Evolutionary conservation across 2,797 vertebrate genomes (phyloP).

Genomic region (Spondyliosoma cantharus): DNA sequence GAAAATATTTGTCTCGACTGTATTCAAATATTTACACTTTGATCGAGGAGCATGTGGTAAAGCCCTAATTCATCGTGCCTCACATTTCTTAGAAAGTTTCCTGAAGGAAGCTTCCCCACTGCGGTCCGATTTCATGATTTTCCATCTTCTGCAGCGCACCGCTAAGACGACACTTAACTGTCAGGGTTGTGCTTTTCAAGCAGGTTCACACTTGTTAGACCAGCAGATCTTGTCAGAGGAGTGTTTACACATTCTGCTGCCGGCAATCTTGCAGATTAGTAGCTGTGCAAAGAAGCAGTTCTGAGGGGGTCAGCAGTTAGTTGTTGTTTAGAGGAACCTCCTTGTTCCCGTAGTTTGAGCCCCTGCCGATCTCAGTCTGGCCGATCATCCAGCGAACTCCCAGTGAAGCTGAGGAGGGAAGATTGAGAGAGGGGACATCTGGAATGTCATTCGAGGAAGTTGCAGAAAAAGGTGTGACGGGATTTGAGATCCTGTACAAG

Average conservation of each 20-base stretch:
- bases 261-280: slow-evolving; percentile 50
- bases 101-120: background rate
- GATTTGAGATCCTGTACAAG: background rate
- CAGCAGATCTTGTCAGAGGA: background rate
- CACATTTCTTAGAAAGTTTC: background rate
- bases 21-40: slow-evolving; percentile 29
- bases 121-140: background rate
- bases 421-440: slow-evolving; percentile 3
- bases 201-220: slow-evolving; percentile 51
- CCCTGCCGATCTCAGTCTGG: slow-evolving; percentile 93
- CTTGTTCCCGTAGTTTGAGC: slow-evolving; percentile 92
- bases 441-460: slow-evolving; percentile 5
- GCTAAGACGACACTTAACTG: rapidly evolving
- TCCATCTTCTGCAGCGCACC: slow-evolving; percentile 9
- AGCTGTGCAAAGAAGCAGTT: slow-evolving; percentile 29
- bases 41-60: background rate
- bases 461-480: background rate
- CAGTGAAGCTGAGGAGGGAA: slow-evolving; percentile 85
- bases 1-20: background rate
- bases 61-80: background rate
- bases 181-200: slow-evolving; percentile 1
- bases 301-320: slow-evolving; percentile 63
- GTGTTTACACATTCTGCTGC: background rate
- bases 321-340: slow-evolving; percentile 82
- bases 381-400: slow-evolving; percentile 96